phyloP scores from a whole-genome alignment of 2,888 invertebrate species.

The Tetragonula carbonaria region DNA sequence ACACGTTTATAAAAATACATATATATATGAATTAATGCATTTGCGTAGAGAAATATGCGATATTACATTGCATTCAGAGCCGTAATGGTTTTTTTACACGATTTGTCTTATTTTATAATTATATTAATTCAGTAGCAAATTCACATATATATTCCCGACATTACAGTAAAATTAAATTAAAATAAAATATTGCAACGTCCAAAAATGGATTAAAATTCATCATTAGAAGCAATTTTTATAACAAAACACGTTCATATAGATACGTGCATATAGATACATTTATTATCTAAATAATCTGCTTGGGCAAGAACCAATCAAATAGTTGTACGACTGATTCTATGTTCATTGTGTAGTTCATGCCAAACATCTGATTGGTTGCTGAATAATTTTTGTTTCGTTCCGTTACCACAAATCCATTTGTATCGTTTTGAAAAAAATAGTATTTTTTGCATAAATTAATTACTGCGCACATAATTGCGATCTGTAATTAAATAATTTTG shows the following conservation, averaged over 20 bases:
- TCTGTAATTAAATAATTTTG: conserved; percentile 35
- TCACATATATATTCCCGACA: background rate
- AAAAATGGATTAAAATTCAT: background rate
- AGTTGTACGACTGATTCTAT: conserved; percentile 5
- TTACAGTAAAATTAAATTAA: too few species aligned
- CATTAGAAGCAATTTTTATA: background rate
- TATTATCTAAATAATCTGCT: background rate
- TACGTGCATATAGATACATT: background rate
- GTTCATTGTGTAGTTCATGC: conserved; percentile 38
- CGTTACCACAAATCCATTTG: conserved; percentile 47
- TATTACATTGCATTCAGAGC: too few species aligned
- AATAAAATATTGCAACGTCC: background rate
- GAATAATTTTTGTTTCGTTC: conserved; percentile 44
- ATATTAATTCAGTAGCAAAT: background rate
- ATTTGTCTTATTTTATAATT: too few species aligned
- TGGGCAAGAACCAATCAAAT: conserved; percentile 25
- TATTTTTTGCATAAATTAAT: conserved; percentile 41
- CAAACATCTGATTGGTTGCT: conserved; percentile 40
- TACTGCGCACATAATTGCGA: conserved; percentile 4
- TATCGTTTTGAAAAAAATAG: conserved; percentile 53
- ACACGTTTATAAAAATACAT: background rate
- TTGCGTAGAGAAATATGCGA: background rate
- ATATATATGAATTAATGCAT: background rate
- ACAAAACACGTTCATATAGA: background rate
- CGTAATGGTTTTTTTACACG: too few species aligned